These are phyloP conservation scores for Montipora foliosa DNA, from an alignment of 64 coral and sea anemone genomes.

Conservation along the genomic window DNA sequence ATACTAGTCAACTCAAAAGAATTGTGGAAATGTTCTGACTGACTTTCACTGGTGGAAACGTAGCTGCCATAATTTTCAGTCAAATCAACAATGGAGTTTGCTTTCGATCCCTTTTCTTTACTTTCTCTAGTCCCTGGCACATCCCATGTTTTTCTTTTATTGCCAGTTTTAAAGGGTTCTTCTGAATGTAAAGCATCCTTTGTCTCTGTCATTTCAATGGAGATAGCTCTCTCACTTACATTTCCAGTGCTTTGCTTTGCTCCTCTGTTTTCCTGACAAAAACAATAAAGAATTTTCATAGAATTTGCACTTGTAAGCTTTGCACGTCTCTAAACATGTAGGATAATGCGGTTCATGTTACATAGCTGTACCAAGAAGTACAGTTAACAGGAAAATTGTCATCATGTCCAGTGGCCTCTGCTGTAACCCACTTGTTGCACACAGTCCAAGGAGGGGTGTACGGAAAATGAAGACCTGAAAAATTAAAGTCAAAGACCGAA, in stretches of 20 bases:
- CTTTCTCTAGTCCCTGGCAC: background rate
- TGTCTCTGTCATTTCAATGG: background rate
- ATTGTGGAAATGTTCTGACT: background rate
- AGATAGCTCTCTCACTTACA: background rate
- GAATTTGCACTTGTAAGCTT: background rate
- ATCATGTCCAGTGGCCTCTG: too few relatives aligned
- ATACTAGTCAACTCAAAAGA: background rate
- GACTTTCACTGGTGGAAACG: background rate
- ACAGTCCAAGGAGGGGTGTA: too few relatives aligned
- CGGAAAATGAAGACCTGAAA: too few relatives aligned
- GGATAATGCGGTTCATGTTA: too few relatives aligned
- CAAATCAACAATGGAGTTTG: background rate
- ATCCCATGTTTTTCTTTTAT: conserved; percentile 5
- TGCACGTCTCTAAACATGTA: too few relatives aligned
- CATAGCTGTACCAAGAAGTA: too few relatives aligned
- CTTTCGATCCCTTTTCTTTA: background rate
- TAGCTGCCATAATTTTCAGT: conserved; percentile 19
- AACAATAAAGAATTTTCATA: background rate
- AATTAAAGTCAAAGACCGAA: too few relatives aligned
- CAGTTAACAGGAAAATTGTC: too few relatives aligned
- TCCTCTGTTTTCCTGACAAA: conserved; percentile 5
- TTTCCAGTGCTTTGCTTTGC: background rate
- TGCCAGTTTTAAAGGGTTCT: background rate
- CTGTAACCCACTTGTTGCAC: too few relatives aligned
- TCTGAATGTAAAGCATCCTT: background rate